phyloP scores from a whole-genome alignment of 2,888 invertebrate species.

The Athalia cordata region DNA sequence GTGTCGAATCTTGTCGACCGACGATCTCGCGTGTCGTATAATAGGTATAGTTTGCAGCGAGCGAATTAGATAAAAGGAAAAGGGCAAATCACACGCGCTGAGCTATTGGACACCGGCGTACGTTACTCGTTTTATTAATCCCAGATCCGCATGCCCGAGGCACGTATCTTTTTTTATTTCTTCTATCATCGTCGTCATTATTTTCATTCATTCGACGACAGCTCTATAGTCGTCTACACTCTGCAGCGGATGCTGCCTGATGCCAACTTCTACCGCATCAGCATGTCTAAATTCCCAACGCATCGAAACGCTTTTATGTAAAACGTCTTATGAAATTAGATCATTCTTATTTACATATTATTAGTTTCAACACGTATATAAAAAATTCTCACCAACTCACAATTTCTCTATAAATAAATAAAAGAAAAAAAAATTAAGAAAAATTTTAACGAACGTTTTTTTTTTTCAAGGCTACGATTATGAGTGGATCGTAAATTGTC shows the following conservation, averaged over 20 bases:
- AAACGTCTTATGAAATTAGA: too few relatives aligned
- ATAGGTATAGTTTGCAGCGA: too few relatives aligned
- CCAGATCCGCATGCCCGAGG: constrained; percentile 8
- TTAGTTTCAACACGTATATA: not conserved
- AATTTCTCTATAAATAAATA: not conserved
- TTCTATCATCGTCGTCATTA: not conserved
- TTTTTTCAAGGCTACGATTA: not conserved
- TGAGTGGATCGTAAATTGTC: not conserved
- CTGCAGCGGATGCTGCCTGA: too few relatives aligned
- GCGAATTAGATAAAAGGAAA: too few relatives aligned
- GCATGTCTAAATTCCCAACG: too few relatives aligned
- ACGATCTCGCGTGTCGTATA: too few relatives aligned
- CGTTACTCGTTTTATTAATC: not conserved
- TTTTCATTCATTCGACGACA: not conserved
- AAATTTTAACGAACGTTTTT: not conserved
- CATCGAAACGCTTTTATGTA: too few relatives aligned
- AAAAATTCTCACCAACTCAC: not conserved
- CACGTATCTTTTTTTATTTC: not conserved
- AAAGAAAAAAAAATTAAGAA: not conserved
- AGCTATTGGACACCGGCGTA: not conserved
- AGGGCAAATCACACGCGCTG: not conserved
- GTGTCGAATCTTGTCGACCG: too few relatives aligned
- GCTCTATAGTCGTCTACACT: too few relatives aligned
- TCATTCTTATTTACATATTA: too few relatives aligned
- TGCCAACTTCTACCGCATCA: too few relatives aligned